A percentile compares a stretch with the other conserved stretches of the same genome.
Evolutionary conservation across 2,888 invertebrate species (phyloP).

Genomic region (Phengaris arion): DNA sequence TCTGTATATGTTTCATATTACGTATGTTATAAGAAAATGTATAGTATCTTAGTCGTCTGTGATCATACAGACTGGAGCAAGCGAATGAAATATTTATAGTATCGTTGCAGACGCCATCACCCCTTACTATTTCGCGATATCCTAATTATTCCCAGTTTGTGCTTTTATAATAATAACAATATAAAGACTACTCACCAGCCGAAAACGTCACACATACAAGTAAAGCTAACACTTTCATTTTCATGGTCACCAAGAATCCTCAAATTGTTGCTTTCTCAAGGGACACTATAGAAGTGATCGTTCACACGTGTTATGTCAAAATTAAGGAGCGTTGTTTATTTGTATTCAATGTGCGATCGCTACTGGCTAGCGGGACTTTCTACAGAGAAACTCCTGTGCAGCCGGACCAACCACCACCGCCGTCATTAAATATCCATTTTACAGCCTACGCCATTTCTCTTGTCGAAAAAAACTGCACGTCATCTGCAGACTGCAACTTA

Average conservation of each 20-base stretch:
- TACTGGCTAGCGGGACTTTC: slow-evolving; percentile 75
- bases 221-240: slow-evolving; percentile 55
- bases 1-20: no score
- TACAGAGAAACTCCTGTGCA: slow-evolving; percentile 74
- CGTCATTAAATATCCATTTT: slow-evolving; percentile 53
- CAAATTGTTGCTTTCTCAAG: slow-evolving; percentile 60
- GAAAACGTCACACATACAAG: slow-evolving; percentile 47
- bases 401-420: slow-evolving; percentile 53
- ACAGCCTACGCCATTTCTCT: slow-evolving; percentile 48
- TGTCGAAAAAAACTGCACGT: slow-evolving; percentile 33
- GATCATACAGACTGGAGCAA: no score
- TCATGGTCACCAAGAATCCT: slow-evolving; percentile 55
- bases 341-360: slow-evolving; percentile 72
- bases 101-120: no score
- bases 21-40: no score
- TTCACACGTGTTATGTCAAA: slow-evolving; percentile 59
- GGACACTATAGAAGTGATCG: slow-evolving; percentile 69
- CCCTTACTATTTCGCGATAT: neutral
- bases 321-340: slow-evolving; percentile 62
- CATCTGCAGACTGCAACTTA: neutral
- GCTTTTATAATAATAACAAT: slow-evolving; percentile 18
- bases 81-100: no score
- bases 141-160: neutral
- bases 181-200: slow-evolving; percentile 48
- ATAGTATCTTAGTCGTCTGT: no score